Percentiles rank a stretch among this genome's conserved stretches.
Evolutionary conservation across 1,140 invertebrate species (phyloP).

Genomic region (Thrips palmi): DNA sequence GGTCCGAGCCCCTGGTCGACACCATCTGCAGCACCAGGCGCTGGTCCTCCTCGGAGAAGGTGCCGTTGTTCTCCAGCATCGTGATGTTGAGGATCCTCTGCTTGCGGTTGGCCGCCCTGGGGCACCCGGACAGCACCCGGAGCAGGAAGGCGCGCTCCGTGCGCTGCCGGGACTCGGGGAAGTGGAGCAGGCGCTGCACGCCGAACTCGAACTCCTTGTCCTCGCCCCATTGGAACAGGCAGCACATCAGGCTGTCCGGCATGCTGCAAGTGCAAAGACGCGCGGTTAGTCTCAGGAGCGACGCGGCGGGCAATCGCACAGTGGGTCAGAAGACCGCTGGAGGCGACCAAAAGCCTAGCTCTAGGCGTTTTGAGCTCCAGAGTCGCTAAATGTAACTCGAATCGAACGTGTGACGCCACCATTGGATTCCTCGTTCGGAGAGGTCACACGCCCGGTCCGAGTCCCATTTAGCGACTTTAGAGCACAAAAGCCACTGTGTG

Average conservation of each 20-base stretch:
- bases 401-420: too few species aligned
- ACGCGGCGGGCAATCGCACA: too few species aligned
- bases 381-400: too few species aligned
- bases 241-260: slow-evolving; percentile 49
- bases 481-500: too few species aligned
- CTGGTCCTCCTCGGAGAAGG: slow-evolving; percentile 51
- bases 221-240: slow-evolving; percentile 57
- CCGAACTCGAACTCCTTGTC: slow-evolving; percentile 61
- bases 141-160: slow-evolving; percentile 54
- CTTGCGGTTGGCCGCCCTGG: slow-evolving; percentile 42
- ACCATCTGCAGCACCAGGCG: slow-evolving; percentile 52
- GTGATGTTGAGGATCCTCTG: slow-evolving; percentile 43
- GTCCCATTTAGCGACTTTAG: too few species aligned
- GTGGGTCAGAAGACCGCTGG: too few species aligned
- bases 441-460: too few species aligned
- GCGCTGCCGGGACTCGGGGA: slow-evolving; percentile 39
- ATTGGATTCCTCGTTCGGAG: too few species aligned
- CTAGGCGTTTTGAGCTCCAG: too few species aligned
- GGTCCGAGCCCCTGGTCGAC: slow-evolving; percentile 38
- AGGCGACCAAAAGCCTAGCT: too few species aligned
- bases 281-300: too few species aligned
- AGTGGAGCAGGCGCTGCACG: slow-evolving; percentile 48
- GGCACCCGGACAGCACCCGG: slow-evolving; percentile 55
- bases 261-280: slow-evolving; percentile 43
- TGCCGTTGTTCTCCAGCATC: slow-evolving; percentile 33